Base-by-base conservation (phyloP, 53 echinoderm and acorn worm species). In the Pentamera pediparva region DNA sequence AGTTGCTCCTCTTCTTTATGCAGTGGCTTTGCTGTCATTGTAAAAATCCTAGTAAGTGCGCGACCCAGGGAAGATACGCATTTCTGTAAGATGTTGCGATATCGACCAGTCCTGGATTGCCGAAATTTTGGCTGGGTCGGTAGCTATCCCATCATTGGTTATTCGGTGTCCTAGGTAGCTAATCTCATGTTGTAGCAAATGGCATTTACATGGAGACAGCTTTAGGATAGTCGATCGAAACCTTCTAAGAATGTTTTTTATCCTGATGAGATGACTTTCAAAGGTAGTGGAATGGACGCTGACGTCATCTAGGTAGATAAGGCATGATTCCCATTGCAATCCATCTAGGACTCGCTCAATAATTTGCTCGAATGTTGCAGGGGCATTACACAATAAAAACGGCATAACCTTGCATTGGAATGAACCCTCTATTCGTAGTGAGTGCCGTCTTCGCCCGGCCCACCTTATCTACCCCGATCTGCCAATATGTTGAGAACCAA, bases 1-100 rank as follows among this genome's bases (percentile, higher is more conserved):
- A 84, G 33, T 1, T 2, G 27, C 62, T 41, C 3, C 31, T 30
- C 33, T 79, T 77, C 53, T 79, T 63, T 32, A 33, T 79, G 79
- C 11, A 84, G 62, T 1, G 79, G 85, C 30, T 59, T 51, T 19
- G 79, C 84, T 40, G 79, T 61, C 20, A 54, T 73, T 5, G 79
- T 51, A 43, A 65, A 83, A 20, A 32, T 41, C 1, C 36, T 83
- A 83, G 58, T 78, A 78, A 1, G 77, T 39, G 35, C 69, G 37
- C 2, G 65, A 56, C 6, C 83, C 65, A 12, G 55, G 37, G 67
- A 76, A 77, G 3, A 76, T n/a, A 28, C 76, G 37, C n/a, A 82
- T 62, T 3, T 73, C 59, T 39, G 22, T 56, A 15, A 61, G 32
- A 45, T 61, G 59, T 11, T 22, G 35, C 35, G 81, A 62, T 3